Evolutionary conservation across 2,113 vertebrate species (phyloP), one percentile per base, ranked within the genome.

Genomic region (Psittacara wagleri): DNA sequence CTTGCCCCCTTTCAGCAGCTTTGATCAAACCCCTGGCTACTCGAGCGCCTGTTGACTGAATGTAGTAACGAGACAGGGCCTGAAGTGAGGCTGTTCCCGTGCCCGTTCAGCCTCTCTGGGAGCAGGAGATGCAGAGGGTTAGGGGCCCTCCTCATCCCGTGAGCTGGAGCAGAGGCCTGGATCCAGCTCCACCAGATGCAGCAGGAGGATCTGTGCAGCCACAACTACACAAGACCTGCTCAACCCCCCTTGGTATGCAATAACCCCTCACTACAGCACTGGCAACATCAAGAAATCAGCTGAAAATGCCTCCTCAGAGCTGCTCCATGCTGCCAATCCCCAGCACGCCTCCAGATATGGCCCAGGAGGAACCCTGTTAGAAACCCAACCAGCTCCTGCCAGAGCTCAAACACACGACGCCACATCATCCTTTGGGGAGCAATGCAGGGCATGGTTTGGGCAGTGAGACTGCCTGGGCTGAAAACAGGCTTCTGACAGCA

Each of bases 41-140:
- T 95, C 92, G 70, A 96, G 96, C 92, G 93, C 79, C 92, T 95
- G 96, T 94, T 95, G 95, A 96, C 96, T 96, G 95, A 96, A 92
- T 90, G 96, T 77, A 90, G 92, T 93, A 94, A 96, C 86, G 92
- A 95, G 95, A 94, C 62, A 18, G 94, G 73, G 90, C 88, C 88
- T 95, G 95, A 93, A 96, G 93, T n/a, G 85, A 93, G 83, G 88
- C 90, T 63, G 93, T 86, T 95, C 88, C 83, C 1, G 24, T 90
- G 92, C 88, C 87, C 93, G 63, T 88, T 96, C 94, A 95, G 43
- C 43, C 43, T 43, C 43, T 43, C 43, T 43, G 43, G 43, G 4
- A 43, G 43, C 43, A 43, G 43, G 43, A 43, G 85, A 78, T 22
- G 43, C 43, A 78, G 80, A 90, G 66, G 73, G 59, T 19, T 31